Conservation (phyloP, 2,888 invertebrate genomes). For the Hetaerina titia region DNA sequence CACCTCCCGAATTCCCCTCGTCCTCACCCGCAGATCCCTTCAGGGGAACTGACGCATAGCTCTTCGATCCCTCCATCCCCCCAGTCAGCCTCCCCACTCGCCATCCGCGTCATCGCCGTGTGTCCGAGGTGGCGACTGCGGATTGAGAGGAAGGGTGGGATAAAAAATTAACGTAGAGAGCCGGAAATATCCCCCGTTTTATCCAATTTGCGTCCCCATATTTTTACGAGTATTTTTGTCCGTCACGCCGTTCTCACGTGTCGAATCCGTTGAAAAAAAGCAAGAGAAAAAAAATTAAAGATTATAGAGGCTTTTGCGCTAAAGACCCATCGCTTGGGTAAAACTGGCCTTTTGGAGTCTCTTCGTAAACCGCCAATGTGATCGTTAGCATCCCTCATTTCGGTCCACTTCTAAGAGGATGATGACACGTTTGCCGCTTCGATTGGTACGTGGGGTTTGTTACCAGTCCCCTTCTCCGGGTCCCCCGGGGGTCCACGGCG, state of each 20-base stretch:
- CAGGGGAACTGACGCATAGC: background rate
- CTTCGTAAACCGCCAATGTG: background rate
- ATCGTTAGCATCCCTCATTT: constrained; percentile 30
- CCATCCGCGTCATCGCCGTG: background rate
- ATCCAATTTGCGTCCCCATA: constrained; percentile 59
- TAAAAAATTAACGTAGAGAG: background rate
- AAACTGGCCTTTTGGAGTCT: background rate
- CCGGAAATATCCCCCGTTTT: constrained; percentile 53
- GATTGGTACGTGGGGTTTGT: background rate
- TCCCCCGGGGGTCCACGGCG: background rate
- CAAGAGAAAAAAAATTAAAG: background rate
- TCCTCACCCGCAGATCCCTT: background rate
- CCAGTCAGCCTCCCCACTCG: background rate
- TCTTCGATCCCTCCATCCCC: background rate
- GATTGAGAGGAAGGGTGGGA: background rate
- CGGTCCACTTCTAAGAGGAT: constrained; percentile 62
- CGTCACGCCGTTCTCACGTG: constrained; percentile 66
- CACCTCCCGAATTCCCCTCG: background rate
- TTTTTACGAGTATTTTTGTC: constrained; percentile 25
- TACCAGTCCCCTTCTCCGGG: background rate
- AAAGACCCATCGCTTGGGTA: constrained; percentile 28
- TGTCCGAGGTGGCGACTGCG: background rate
- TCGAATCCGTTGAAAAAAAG: constrained; percentile 24
- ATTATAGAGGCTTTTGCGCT: constrained; percentile 11
- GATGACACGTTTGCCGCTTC: constrained; percentile 48